phyloP scores from a whole-genome alignment of 2,113 vertebrate genomes.

The Zosterops pallidus region DNA sequence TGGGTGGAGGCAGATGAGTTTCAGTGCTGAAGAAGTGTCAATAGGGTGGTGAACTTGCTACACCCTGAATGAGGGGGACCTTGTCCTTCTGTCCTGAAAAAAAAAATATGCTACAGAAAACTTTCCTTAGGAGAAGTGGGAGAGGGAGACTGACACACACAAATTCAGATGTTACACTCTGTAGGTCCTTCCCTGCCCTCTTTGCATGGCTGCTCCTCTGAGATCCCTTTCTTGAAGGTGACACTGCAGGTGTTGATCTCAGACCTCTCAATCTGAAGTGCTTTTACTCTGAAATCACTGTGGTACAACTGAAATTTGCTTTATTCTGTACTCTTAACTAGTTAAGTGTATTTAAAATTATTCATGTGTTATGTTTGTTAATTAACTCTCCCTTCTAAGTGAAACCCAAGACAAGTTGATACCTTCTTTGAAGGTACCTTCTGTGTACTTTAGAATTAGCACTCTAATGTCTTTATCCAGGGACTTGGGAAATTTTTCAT shows the following conservation, averaged over 20 bases:
- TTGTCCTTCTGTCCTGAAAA: background rate
- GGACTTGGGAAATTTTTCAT: background rate
- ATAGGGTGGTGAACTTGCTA: background rate
- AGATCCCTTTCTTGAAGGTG: background rate
- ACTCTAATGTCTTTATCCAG: background rate
- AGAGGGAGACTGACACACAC: background rate
- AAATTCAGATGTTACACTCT: rapidly evolving
- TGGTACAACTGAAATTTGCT: background rate
- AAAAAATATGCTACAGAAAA: background rate
- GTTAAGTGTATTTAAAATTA: background rate
- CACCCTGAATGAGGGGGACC: rapidly evolving
- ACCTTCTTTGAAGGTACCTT: background rate
- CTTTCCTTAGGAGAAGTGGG: background rate
- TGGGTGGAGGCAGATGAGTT: background rate
- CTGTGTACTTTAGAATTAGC: background rate
- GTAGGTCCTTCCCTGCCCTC: background rate
- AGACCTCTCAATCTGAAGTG: background rate
- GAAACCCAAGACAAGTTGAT: background rate
- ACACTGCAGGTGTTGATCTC: background rate
- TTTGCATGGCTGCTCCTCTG: background rate
- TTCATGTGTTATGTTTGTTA: background rate
- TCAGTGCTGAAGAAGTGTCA: background rate
- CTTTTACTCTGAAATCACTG: background rate
- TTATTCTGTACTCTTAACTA: background rate
- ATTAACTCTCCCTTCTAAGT: background rate